Percentiles rank a stretch among this genome's conserved stretches.
These are phyloP conservation scores for Gisinianus flammeolus DNA, from an alignment of 2,888 invertebrate genomes.

Conservation along the genomic window DNA sequence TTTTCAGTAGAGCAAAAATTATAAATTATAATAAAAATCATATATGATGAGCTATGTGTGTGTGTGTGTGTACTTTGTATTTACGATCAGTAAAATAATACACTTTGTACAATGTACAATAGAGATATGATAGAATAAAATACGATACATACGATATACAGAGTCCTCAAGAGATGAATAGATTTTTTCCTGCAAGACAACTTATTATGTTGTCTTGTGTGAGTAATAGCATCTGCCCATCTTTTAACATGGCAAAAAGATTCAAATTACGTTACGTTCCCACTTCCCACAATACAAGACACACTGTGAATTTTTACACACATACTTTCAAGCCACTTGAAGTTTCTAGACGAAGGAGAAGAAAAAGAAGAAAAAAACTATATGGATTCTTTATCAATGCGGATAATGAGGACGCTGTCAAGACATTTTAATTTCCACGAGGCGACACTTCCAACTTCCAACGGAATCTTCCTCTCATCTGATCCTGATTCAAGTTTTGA, in stretches of 20 bases:
- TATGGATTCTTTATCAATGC: not conserved
- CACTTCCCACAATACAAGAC: not conserved
- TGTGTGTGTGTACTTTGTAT: not conserved
- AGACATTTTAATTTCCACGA: constrained; percentile 23
- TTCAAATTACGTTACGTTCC: constrained; percentile 6
- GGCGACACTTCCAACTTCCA: not conserved
- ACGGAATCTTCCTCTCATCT: not conserved
- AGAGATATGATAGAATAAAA: too few relatives aligned
- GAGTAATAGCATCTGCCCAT: constrained; percentile 22
- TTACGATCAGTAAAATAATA: not conserved
- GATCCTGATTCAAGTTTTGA: not conserved
- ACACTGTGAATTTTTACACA: not conserved
- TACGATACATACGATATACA: too few relatives aligned
- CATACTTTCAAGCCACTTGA: not conserved
- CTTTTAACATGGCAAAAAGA: constrained; percentile 13
- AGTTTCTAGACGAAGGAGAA: not conserved
- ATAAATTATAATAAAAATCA: not conserved
- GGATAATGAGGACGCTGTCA: not conserved
- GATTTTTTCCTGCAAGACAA: not conserved
- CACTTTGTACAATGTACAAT: too few relatives aligned
- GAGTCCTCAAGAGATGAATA: not conserved
- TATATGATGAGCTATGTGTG: not conserved
- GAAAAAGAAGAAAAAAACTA: not conserved
- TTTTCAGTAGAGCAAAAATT: not conserved
- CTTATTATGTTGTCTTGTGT: constrained; percentile 21